Base-by-base conservation (phyloP, 2,888 invertebrate species). In the Allolobophora icterica region DNA sequence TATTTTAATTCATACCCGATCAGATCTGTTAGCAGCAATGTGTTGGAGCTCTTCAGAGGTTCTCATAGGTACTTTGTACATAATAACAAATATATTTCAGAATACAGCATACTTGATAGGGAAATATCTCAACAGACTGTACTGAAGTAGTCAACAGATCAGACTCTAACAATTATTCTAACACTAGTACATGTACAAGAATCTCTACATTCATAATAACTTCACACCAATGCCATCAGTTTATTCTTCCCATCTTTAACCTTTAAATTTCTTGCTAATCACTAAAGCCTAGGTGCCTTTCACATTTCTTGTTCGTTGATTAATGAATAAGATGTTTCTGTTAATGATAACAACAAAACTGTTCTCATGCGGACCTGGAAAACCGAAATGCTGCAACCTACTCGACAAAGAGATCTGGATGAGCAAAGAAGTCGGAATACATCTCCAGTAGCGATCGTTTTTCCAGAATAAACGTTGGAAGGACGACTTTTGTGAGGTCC, bases 401-500 rank as follows among this genome's bases (percentile, higher is more conserved):
- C 93, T 87, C 91, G 6, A 91, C 92, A 91, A 99, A 99, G 94
- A 99, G 97, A 96, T 99, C 99, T 0, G 99, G 99, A 96, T 99
- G 99, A 24, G 99, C 99, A 96, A 99, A 99, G 95, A 99, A 99
- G 96, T 99, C 99, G 90, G 99, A 99, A 95, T 99, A 99, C 99
- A 99, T 99, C 96, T 99, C 99, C 89, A 99, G 96, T 84, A 99
- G 96, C 0, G 99, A 99, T 92, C 99, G 97, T 95, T 98, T 97
- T 95, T 99, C 99, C 94, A 99, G 96, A 94, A 99, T 99, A 95
- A 99, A 99, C 42, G 99, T 99, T 38, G 99, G 99, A 93, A 99
- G 96, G 91, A 99, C 99, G 92, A 99, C 98, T 96, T 99, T 99
- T 24, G 99, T 99, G 94, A 99, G 97, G 96, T 99, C 99, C 99